Base-by-base conservation (phyloP, 2,797 vertebrate species). In the Alca torda region DNA sequence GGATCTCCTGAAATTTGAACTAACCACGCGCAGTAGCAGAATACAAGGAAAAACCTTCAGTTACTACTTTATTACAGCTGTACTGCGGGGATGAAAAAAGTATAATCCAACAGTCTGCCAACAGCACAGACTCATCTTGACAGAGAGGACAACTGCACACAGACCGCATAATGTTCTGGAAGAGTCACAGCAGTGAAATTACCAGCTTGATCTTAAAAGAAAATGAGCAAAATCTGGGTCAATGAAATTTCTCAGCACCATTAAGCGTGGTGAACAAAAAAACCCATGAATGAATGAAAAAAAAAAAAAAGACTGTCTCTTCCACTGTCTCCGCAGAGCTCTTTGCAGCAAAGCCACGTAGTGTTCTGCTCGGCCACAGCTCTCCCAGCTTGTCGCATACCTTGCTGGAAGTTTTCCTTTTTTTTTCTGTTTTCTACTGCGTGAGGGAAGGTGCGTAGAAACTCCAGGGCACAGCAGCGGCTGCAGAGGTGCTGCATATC, bases 281-380 rank as follows among this genome's bases (percentile, higher is more conserved):
- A 0, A 0, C 4, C 2, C 20, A 45, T 8, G 23, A 87, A 80
- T 72, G 39, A 68, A 75, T 2, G 1, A 10, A 74, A 21, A 59
- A 75, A 69, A 59, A 31, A 13, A 48, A 5, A 1, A 24, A 41
- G 20, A 69, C 8, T 73, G 24, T 18, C 15, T 84, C 33, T 84
- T 61, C n/a, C 28, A 33, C 28, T 61, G 31, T 16, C 54, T 46
- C 41, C 4, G 6, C 65, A 90, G 59, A 82, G 17, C 11, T 81
- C n/a, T 87, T 68, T 19, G 56, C 35, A 67, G 67, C 39, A 84
- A 94, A 82, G 30, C 21, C 11, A 18, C 31, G 51, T 24, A 10
- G 43, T 4, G 16, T 7, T 19, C 26, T n/a, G 56, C 23, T 69
- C 39, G 73, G 67, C 12, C 79, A 53, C 72, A 53, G 61, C 51